Percentiles rank a stretch among this genome's conserved stretches.
These are phyloP conservation scores for Bombylius discolor DNA, from an alignment of 2,888 invertebrate genomes.

Conservation along the genomic window DNA sequence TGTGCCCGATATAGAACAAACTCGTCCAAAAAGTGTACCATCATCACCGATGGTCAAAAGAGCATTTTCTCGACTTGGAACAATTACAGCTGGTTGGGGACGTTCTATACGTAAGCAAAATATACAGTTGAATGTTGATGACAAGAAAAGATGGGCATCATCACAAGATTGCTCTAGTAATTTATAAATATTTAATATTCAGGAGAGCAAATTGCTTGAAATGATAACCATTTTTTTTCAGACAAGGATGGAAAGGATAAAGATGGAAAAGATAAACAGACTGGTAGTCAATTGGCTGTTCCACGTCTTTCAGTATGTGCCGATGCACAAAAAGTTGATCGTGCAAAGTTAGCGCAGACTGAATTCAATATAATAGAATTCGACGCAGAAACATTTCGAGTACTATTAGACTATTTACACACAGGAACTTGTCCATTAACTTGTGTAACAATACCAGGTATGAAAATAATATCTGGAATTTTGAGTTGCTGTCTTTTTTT, in stretches of 20 bases:
- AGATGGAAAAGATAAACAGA: constrained; percentile 62
- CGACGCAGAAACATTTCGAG: constrained; percentile 85
- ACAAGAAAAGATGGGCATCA: constrained; percentile 84
- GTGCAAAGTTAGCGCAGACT: constrained; percentile 81
- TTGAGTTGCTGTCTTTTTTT: no score
- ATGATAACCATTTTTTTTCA: constrained; percentile 24
- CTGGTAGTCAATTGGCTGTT: constrained; percentile 60
- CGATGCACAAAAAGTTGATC: constrained; percentile 86
- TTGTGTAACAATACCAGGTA: constrained; percentile 81
- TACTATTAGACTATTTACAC: constrained; percentile 80
- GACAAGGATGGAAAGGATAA: constrained; percentile 72
- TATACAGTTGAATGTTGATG: constrained; percentile 67
- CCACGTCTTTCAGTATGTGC: constrained; percentile 85
- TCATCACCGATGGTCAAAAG: constrained; percentile 89
- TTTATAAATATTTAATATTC: constrained; percentile 21
- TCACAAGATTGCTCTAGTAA: constrained; percentile 86
- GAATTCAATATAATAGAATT: constrained; percentile 94
- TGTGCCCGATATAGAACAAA: constrained; percentile 80
- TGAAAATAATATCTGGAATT: background rate
- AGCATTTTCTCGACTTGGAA: constrained; percentile 80
- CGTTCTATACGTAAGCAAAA: constrained; percentile 74
- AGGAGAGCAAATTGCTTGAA: background rate
- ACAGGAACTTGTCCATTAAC: constrained; percentile 86
- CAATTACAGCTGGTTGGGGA: constrained; percentile 84
- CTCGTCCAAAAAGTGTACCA: constrained; percentile 78